Conservation (phyloP, 2,888 invertebrate genomes). For the Megamerina dolium region DNA sequence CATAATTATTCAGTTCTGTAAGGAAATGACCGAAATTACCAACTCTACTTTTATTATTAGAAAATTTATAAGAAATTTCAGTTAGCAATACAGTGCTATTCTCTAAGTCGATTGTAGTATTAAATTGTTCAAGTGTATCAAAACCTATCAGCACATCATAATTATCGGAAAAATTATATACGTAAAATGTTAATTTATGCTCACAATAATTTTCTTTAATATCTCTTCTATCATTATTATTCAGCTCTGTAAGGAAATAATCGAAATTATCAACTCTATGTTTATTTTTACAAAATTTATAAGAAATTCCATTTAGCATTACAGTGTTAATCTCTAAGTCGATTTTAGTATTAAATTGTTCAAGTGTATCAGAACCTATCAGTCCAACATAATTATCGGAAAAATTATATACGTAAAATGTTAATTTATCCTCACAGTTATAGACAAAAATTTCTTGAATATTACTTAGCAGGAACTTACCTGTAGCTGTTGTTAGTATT, state of each 20-base stretch:
- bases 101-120: conserved; percentile 1
- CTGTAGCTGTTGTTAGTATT: conserved; percentile 6
- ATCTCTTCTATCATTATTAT: not conserved
- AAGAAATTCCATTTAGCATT: not conserved
- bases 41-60: not conserved
- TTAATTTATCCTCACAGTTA: not conserved
- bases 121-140: not conserved
- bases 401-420: not conserved
- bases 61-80: not conserved
- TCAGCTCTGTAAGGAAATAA: not conserved
- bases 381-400: conserved; percentile 4
- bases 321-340: not conserved
- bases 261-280: not conserved
- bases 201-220: not conserved
- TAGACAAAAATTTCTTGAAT: not conserved
- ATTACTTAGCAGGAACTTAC: not conserved
- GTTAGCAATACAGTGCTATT: not conserved
- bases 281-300: not conserved
- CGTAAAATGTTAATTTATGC: conserved; percentile 1
- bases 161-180: conserved; percentile 1
- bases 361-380: conserved; percentile 1
- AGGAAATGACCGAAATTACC: no score
- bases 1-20: not conserved
- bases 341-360: conserved; percentile 3
- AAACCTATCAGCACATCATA: conserved; percentile 4